A percentile compares a stretch with the other conserved stretches of the same genome.
These are phyloP conservation scores for Dicyema japonicum DNA, from an alignment of 1,140 invertebrate species.

Conservation along the genomic window DNA sequence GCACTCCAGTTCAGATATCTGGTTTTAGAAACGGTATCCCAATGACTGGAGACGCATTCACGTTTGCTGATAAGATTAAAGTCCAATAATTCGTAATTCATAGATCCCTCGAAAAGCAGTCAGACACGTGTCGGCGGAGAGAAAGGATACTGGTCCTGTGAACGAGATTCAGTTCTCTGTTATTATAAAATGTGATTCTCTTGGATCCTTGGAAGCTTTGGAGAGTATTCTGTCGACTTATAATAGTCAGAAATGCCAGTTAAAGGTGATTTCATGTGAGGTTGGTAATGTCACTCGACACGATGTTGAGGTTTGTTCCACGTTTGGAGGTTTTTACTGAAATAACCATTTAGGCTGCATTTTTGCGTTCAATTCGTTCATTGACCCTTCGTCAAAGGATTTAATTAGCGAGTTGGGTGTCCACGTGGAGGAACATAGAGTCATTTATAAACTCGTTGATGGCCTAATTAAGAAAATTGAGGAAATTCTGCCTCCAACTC, in stretches of 20 bases:
- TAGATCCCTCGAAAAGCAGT: too few species aligned
- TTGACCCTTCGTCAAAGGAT: neutral
- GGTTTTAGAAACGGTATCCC: too few species aligned
- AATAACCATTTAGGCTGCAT: constrained; percentile 4
- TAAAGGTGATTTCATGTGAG: constrained; percentile 56
- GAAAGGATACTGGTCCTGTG: too few species aligned
- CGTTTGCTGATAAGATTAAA: too few species aligned
- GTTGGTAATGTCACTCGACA: constrained; percentile 45
- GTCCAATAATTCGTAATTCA: too few species aligned
- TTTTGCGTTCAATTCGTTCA: constrained; percentile 2
- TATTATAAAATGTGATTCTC: too few species aligned
- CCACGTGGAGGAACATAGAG: constrained; percentile 35
- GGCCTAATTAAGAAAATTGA: constrained; percentile 45
- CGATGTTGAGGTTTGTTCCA: constrained; percentile 55
- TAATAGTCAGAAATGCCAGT: constrained; percentile 32
- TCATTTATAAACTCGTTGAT: constrained; percentile 64
- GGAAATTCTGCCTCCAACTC: constrained; percentile 28
- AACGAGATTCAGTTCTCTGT: too few species aligned
- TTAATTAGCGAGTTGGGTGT: too few species aligned
- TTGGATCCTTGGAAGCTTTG: constrained; percentile 56
- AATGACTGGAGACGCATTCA: too few species aligned
- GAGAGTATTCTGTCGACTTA: constrained; percentile 61
- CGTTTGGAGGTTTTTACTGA: constrained; percentile 43
- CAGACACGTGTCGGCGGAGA: too few species aligned
- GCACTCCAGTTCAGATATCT: too few species aligned